phyloP scores from a whole-genome alignment of 2,797 vertebrate species.

The Synanceia verrucosa region DNA sequence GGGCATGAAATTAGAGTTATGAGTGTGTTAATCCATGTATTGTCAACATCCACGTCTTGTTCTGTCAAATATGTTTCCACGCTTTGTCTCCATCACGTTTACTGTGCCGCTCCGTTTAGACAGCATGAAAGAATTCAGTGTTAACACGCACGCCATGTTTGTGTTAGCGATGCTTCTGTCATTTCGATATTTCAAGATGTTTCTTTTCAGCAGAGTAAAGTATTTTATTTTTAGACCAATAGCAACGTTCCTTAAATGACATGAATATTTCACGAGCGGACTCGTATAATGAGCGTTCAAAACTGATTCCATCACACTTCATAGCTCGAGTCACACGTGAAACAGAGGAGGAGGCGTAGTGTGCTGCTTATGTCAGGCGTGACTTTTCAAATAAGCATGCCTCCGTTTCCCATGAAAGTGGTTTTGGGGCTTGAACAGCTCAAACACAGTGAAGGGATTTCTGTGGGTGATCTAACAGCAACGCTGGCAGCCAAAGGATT shows the following conservation, averaged over 20 bases:
- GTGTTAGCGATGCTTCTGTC: slow-evolving; percentile 13
- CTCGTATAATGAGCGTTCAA: slow-evolving; percentile 37
- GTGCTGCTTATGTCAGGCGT: slow-evolving; percentile 17
- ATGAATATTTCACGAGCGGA: slow-evolving; percentile 67
- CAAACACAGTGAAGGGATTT: slow-evolving; percentile 18
- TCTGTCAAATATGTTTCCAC: slow-evolving; percentile 26
- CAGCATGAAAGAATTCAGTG: slow-evolving; percentile 23
- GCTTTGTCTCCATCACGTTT: slow-evolving; percentile 23
- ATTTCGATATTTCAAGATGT: slow-evolving; percentile 25
- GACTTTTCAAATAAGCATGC: slow-evolving; percentile 41
- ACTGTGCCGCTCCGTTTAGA: slow-evolving; percentile 46
- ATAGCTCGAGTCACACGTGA: slow-evolving; percentile 6
- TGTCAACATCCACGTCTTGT: slow-evolving; percentile 27
- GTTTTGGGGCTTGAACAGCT: slow-evolving; percentile 31
- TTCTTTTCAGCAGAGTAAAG: slow-evolving; percentile 10
- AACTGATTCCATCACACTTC: slow-evolving; percentile 25
- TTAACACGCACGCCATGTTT: slow-evolving; percentile 37
- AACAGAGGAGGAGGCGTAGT: slow-evolving; percentile 17
- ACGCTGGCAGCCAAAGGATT: slow-evolving; percentile 37
- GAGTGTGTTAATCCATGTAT: slow-evolving; percentile 42
- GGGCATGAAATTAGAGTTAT: slow-evolving; percentile 51
- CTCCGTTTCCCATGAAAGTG: slow-evolving; percentile 54
- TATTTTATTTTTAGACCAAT: slow-evolving; percentile 7
- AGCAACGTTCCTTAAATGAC: slow-evolving; percentile 35
- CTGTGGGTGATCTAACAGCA: slow-evolving; percentile 38